A percentile compares a stretch with the other conserved stretches of the same genome.
Conservation (phyloP, 2,797 vertebrate species). For the Paratrypauchen microcephalus region DNA sequence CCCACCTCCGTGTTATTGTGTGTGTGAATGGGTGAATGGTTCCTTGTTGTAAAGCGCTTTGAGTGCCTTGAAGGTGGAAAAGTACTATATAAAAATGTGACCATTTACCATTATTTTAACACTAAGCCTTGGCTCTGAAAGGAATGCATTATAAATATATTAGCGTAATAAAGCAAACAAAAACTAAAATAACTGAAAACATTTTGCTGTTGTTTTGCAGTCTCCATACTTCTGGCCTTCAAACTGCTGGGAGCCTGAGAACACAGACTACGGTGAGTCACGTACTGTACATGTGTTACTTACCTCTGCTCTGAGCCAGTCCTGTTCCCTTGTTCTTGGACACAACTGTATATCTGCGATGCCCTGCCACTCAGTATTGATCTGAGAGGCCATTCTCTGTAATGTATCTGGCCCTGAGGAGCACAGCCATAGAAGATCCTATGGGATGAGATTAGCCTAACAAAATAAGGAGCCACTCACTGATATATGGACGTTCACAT, state of each 20-base stretch:
- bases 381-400: constrained; percentile 41
- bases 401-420: constrained; percentile 42
- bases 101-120: constrained; percentile 9
- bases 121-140: constrained; percentile 8
- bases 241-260: constrained; percentile 98
- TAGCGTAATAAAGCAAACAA: not conserved
- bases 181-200: not conserved
- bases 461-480: constrained; percentile 38
- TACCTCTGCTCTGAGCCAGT: constrained; percentile 20
- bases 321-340: constrained; percentile 22
- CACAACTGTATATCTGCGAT: constrained; percentile 38
- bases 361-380: constrained; percentile 46
- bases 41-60: no score
- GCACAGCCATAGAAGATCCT: constrained; percentile 19
- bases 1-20: no score
- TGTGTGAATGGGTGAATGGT: no score
- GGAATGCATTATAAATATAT: not conserved
- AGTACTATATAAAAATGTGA: no score
- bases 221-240: constrained; percentile 98
- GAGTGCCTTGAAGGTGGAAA: no score
- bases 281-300: constrained; percentile 5
- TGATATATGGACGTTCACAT: constrained; percentile 25
- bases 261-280: constrained; percentile 94
- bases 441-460: constrained; percentile 41
- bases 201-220: constrained; percentile 62